phyloP scores from a whole-genome alignment of 2,888 invertebrate species.

The Agrotis segetum region DNA sequence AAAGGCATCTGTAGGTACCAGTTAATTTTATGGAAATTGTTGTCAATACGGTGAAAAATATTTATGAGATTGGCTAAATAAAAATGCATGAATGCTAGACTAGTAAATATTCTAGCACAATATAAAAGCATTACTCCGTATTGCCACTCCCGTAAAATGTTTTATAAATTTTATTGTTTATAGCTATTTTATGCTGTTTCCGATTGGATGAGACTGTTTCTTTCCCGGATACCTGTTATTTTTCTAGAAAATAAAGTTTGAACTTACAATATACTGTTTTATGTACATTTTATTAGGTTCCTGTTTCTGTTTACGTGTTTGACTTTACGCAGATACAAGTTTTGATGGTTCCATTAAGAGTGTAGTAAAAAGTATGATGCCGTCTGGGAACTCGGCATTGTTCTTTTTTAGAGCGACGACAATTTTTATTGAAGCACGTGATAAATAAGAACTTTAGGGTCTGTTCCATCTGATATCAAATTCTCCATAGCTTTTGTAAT shows the following conservation, averaged over 20 bases:
- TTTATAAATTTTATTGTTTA: conserved; percentile 35
- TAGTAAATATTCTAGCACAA: neutral
- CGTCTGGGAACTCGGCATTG: too few relatives aligned
- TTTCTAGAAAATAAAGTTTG: conserved; percentile 22
- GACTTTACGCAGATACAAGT: neutral
- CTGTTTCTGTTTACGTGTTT: neutral
- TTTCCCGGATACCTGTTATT: conserved; percentile 15
- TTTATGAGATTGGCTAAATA: neutral
- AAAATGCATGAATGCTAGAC: neutral
- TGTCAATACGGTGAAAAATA: too few relatives aligned
- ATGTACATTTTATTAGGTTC: conserved; percentile 23
- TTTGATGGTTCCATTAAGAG: neutral
- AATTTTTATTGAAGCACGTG: neutral
- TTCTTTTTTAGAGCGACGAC: neutral
- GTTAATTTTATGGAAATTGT: too few relatives aligned
- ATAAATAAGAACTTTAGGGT: too few relatives aligned
- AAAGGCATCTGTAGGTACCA: too few relatives aligned
- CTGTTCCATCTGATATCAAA: too few relatives aligned
- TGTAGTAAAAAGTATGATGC: neutral
- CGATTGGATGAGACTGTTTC: conserved; percentile 1
- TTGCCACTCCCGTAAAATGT: conserved; percentile 27
- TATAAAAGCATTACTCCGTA: conserved; percentile 9
- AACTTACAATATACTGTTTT: conserved; percentile 23
- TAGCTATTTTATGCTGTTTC: conserved; percentile 21
- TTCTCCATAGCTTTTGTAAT: too few relatives aligned